These are phyloP conservation scores for Corydoras maculifer DNA, from an alignment of 2,113 vertebrate species.

Conservation along the genomic window DNA sequence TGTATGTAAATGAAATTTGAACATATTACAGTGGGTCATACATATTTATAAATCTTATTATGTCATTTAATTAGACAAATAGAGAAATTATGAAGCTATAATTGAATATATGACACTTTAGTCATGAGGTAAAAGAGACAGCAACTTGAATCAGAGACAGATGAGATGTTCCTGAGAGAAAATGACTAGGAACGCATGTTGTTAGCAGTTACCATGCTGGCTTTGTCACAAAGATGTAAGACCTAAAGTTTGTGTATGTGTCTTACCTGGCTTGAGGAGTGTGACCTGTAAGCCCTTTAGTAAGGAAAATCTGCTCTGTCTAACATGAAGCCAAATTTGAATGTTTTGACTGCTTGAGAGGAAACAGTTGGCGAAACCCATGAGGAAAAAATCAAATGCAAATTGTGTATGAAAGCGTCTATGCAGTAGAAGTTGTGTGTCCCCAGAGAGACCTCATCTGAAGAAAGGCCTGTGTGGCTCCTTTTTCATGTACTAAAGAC, in stretches of 20 bases:
- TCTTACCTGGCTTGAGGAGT: conserved; percentile 20
- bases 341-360: conserved; percentile 64
- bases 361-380: conserved; percentile 55
- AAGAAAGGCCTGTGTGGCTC: conserved; percentile 27
- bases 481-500: conserved; percentile 32
- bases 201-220: conserved; percentile 51
- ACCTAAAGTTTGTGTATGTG: no score
- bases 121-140: not conserved
- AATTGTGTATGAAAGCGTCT: conserved; percentile 53
- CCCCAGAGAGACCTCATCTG: conserved; percentile 14
- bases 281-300: conserved; percentile 52
- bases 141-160: conserved; percentile 10
- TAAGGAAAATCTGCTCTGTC: conserved; percentile 61
- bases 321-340: conserved; percentile 65
- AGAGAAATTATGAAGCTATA: no score
- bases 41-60: no score
- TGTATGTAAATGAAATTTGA: no score
- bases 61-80: no score
- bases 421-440: conserved; percentile 36
- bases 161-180: not conserved
- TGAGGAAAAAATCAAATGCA: conserved; percentile 44
- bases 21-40: no score
- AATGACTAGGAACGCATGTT: conserved; percentile 44
- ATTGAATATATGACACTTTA: no score
- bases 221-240: conserved; percentile 45